Evolutionary conservation across 2,888 invertebrate species (phyloP), one percentile per base, ranked within the genome.

Genomic region (Apamea monoglypha): DNA sequence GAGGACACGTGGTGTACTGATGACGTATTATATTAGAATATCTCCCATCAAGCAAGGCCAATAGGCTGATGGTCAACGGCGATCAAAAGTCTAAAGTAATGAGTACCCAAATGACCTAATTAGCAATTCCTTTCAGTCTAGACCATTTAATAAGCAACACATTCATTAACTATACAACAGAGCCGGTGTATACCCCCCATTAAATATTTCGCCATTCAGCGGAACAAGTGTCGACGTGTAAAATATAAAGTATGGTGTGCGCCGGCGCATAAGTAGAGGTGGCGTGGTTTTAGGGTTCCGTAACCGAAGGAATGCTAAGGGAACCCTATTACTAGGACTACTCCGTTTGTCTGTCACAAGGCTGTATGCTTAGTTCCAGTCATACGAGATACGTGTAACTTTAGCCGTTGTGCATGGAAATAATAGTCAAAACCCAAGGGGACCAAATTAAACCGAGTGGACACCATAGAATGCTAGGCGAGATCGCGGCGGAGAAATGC

Each of bases 181-280:
- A 47, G 12, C 25, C 59, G 18, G 40, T 75, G 67, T 72, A 63
- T 8, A 64, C 21, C 18, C 29, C 18, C 70, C 74, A 71, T 75
- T 75, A 80, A 84, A 80, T 72, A 72, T 63, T 85, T 64, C 1
- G 12, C 69, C 18, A 79, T 83, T 59, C 63, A 50, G n/a, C 56
- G 40, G 21, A 83, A 74, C 64, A 78, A 70, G 67, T 75, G 83
- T 47, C 61, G 83, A 67, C 78, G 66, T 64, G 75, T 79, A 73
- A 85, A 78, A 69, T 78, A 72, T 72, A 53, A 76, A 50, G 87
- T 74, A 44, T 63, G 74, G 85, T 70, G 36, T 87, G 87, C 85
- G 85, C 59, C 36, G 14, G 74, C 71, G 87, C 85, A 86, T 85
- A 86, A 84, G 63, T 73, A 74, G 79, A 66, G 72, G 76, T 79